A percentile compares a stretch with the other conserved stretches of the same genome.
Evolutionary conservation across 2,888 invertebrate genomes (phyloP).

Genomic region (Leptopilina myrica): DNA sequence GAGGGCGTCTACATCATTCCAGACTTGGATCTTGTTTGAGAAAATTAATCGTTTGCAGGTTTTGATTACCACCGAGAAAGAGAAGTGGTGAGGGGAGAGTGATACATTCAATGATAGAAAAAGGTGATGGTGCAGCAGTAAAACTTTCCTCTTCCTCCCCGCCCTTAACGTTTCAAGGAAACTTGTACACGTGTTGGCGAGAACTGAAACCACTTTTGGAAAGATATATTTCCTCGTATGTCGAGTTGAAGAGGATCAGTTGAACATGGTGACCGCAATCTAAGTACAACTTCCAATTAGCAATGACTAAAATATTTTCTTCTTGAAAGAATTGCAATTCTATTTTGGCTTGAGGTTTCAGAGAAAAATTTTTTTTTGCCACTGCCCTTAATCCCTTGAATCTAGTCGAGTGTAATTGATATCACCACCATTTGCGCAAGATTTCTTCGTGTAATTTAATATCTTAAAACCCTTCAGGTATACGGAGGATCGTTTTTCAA

Average conservation of each 20-base stretch:
- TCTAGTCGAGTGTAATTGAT: too few relatives aligned
- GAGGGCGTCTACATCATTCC: neutral
- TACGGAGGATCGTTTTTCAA: conserved; percentile 23
- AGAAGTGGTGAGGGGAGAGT: neutral
- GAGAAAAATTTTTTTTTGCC: neutral
- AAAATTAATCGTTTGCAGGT: conserved; percentile 25
- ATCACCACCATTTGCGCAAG: too few relatives aligned
- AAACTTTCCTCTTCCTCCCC: too few relatives aligned
- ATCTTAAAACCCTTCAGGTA: too few relatives aligned
- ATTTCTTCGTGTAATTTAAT: neutral
- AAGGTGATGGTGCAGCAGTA: neutral
- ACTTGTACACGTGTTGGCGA: conserved; percentile 5
- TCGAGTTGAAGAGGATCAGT: conserved; percentile 43
- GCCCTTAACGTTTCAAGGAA: neutral
- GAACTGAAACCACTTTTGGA: conserved; percentile 30
- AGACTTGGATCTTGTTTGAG: conserved; percentile 19
- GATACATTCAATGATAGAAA: conserved; percentile 7
- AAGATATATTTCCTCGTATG: conserved; percentile 24
- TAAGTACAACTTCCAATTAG: conserved; percentile 63
- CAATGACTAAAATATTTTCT: conserved; percentile 58
- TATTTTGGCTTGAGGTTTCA: neutral
- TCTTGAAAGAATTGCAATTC: conserved; percentile 18
- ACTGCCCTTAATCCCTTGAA: too few relatives aligned
- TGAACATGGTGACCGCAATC: conserved; percentile 64
- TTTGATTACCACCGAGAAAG: neutral